Base-by-base conservation (phyloP, 2,797 vertebrate species). In the Cyprinella venusta region DNA sequence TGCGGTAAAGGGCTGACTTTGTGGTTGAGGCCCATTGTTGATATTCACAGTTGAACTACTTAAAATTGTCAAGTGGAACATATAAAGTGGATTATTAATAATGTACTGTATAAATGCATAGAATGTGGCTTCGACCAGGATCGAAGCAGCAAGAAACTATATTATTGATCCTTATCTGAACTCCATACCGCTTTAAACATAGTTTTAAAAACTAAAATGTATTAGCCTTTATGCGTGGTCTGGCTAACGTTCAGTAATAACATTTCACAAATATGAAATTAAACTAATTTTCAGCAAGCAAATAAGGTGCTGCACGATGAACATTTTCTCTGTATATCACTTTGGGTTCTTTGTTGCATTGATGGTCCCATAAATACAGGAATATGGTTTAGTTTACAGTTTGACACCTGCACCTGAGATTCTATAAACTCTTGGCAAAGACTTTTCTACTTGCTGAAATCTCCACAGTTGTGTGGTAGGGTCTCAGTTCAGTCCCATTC, bases 401-500 rank as follows among this genome's bases (percentile, higher is more conserved):
- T 16, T 79, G 4, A 52, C 61, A 67, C 45, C 15, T 38, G 67
- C 67, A 79, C 42, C n/a, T 84, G 61, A 30, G 50, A 79, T 38
- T 69, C 5, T 48, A 59, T 52, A 65, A 54, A 16, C 24, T 36
- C 12, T 56, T 67, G 61, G 67, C 30, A 54, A 40, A 38, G 24
- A 12, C 30, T 6, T 71, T 54, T 70, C 40, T 26, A 45, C 19
- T 38, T 24, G 52, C 19, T 64, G 45, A 65, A 79, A 65, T 50
- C 56, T 72, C 56, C 61, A 67, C 26, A 61, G 21, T 48, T 42
- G 65, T 38, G 69, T 33, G 70, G 52, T 52, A 70, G 30, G 48
- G 26, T 50, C 88, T 91, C 89, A 90, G 85, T 88, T 89, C 84
- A 90, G 69, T 87, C 72, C 82, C 84, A 30, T 74, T 85, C 18